phyloP scores from a whole-genome alignment of 2,113 vertebrate genomes.

The Girardinichthys multiradiatus region DNA sequence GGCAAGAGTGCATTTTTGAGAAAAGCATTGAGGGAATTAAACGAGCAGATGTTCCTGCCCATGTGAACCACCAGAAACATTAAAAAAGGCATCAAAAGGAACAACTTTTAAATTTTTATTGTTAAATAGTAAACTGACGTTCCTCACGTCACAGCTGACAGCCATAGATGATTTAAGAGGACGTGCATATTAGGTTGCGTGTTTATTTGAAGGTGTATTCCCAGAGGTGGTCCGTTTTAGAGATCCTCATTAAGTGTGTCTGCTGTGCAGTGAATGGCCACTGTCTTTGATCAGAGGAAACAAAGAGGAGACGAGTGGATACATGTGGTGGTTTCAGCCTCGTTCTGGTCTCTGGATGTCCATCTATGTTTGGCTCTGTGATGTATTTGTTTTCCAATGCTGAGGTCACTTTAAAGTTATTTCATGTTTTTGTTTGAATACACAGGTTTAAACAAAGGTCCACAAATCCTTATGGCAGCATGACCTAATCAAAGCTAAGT shows the following conservation, averaged over 20 bases:
- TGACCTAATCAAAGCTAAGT: constrained; percentile 2
- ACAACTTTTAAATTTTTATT: constrained; percentile 47
- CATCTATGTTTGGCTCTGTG: constrained; percentile 56
- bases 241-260: constrained; percentile 58
- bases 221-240: constrained; percentile 68
- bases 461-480: constrained; percentile 28
- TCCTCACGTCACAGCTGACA: constrained; percentile 61
- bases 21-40: constrained; percentile 33
- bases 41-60: constrained; percentile 58
- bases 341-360: constrained; percentile 61
- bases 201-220: constrained; percentile 69
- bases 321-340: constrained; percentile 67
- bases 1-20: constrained; percentile 47
- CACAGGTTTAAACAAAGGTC: constrained; percentile 54
- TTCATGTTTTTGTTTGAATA: constrained; percentile 48
- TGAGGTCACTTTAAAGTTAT: constrained; percentile 50
- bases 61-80: constrained; percentile 57
- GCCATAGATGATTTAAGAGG: constrained; percentile 65
- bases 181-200: constrained; percentile 66
- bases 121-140: constrained; percentile 52
- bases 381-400: constrained; percentile 54
- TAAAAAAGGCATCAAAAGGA: constrained; percentile 51
- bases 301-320: constrained; percentile 61
- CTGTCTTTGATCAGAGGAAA: constrained; percentile 38
- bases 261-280: constrained; percentile 59